Percentiles rank a stretch among this genome's conserved stretches.
Evolutionary conservation across 2,888 invertebrate genomes (phyloP).

Genomic region (Calliopum simillimum): DNA sequence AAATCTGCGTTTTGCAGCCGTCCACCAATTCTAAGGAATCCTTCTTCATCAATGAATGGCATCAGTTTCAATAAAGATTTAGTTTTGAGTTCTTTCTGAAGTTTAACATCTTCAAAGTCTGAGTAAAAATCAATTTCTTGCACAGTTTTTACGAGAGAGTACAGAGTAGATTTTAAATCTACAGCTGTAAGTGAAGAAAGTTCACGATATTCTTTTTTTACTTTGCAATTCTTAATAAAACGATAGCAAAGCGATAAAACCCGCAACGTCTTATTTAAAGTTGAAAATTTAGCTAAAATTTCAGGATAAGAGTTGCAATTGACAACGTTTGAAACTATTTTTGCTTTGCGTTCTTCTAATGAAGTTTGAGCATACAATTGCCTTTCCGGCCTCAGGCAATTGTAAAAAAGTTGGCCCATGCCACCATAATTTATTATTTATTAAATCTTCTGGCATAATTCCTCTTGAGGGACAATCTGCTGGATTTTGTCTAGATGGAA

Average conservation of each 20-base stretch:
- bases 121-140: slow-evolving; percentile 29
- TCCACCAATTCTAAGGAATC: slow-evolving; percentile 31
- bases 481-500: neutral
- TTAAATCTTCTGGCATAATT: slow-evolving; percentile 5
- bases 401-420: slow-evolving; percentile 5
- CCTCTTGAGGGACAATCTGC: slow-evolving; percentile 15
- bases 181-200: slow-evolving; percentile 45
- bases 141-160: slow-evolving; percentile 7
- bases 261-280: neutral
- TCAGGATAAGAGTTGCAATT: neutral
- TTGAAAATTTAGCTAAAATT: neutral
- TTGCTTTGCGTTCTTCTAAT: slow-evolving; percentile 11
- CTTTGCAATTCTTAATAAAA: neutral
- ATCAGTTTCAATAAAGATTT: slow-evolving; percentile 23
- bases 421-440: slow-evolving; percentile 10
- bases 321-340: neutral
- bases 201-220: slow-evolving; percentile 38
- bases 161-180: slow-evolving; percentile 4
- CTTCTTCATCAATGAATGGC: slow-evolving; percentile 27
- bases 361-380: neutral
- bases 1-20: slow-evolving; percentile 42
- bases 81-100: slow-evolving; percentile 10
- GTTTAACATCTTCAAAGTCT: neutral
- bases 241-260: neutral
- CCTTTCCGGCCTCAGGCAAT: neutral